A percentile compares a stretch with the other conserved stretches of the same genome.
Evolutionary conservation across 2,888 invertebrate genomes (phyloP).

Genomic region (Protophormia terraenovae): DNA sequence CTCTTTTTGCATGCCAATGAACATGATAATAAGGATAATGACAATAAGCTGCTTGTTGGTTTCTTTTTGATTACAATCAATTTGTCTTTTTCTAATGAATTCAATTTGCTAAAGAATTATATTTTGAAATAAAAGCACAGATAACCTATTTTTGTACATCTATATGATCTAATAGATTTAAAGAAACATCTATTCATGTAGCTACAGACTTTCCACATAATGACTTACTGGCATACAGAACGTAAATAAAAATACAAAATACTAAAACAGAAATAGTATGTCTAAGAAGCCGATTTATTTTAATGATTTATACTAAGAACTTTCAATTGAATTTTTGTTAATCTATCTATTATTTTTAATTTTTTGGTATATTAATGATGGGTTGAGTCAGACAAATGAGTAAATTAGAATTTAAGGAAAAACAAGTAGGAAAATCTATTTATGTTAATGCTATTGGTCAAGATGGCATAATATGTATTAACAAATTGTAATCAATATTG

Average conservation of each 20-base stretch:
- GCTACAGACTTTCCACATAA: no score
- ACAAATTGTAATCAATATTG: no score
- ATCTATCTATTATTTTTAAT: background rate
- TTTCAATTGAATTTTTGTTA: background rate
- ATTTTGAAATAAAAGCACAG: background rate
- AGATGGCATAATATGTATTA: no score
- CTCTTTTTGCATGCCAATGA: constrained; percentile 48
- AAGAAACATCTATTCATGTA: no score
- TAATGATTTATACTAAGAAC: background rate
- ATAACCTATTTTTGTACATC: no score
- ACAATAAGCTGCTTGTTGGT: constrained; percentile 24
- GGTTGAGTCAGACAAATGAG: background rate
- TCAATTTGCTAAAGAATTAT: constrained; percentile 34
- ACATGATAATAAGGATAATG: constrained; percentile 44
- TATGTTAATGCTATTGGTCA: no score
- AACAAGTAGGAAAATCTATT: background rate
- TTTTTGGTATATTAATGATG: background rate
- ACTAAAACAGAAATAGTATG: background rate
- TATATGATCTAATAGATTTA: no score
- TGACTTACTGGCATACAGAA: background rate
- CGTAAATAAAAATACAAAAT: background rate
- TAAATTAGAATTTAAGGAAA: background rate
- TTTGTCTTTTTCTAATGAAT: constrained; percentile 52
- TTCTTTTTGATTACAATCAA: constrained; percentile 48
- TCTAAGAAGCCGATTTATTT: background rate